Conservation (phyloP, 2,888 invertebrate species). For the Caenorhabditis angaria region DNA sequence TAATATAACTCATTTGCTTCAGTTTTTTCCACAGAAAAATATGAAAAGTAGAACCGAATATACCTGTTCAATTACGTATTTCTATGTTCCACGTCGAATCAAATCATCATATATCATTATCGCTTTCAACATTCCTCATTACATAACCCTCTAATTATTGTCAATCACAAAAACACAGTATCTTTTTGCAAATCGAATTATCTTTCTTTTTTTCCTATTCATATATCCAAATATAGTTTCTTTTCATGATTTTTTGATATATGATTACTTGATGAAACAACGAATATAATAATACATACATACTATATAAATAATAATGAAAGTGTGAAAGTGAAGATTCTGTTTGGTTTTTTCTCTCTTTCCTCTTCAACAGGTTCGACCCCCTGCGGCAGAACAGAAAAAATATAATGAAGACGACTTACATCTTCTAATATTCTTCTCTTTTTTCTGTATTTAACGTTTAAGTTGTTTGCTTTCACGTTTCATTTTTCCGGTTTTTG, state of each 20-base stretch:
- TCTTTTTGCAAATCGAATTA: background rate
- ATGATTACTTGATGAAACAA: slow-evolving; percentile 2
- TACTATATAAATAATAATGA: background rate
- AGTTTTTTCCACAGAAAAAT: too few relatives aligned
- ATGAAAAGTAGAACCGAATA: too few relatives aligned
- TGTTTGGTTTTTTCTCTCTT: too few relatives aligned
- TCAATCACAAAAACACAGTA: background rate
- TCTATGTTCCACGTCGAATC: background rate
- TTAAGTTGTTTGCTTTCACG: background rate
- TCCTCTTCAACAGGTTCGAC: background rate
- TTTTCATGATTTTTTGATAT: background rate
- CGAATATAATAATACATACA: background rate
- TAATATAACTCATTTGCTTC: too few relatives aligned
- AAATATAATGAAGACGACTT: background rate
- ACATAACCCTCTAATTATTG: background rate
- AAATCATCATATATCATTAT: background rate
- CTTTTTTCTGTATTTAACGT: background rate
- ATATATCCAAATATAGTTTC: background rate
- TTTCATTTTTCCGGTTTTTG: slow-evolving; percentile 1
- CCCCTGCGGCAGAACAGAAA: background rate
- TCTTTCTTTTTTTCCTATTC: background rate
- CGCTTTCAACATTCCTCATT: background rate
- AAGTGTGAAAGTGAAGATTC: background rate
- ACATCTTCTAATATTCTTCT: too few relatives aligned
- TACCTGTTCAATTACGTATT: background rate